A percentile compares a stretch with the other conserved stretches of the same genome.
Evolutionary conservation across 2,797 vertebrate genomes (phyloP).

Genomic region (Sebastes oblongus): DNA sequence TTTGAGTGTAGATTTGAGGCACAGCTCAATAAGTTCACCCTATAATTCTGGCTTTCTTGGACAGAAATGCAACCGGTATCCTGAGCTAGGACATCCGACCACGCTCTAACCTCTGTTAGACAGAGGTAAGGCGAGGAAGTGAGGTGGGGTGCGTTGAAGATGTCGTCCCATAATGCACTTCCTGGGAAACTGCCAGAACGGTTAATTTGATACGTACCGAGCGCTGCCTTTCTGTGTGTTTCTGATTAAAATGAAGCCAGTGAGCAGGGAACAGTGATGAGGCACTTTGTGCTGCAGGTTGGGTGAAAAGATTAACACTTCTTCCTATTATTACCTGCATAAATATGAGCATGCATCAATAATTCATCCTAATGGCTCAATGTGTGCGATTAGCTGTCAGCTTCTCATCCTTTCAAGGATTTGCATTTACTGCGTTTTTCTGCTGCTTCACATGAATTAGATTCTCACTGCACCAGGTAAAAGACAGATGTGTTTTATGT

Average conservation of each 20-base stretch:
- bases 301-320: conserved; percentile 47
- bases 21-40: not conserved
- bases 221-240: conserved; percentile 2
- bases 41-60: not conserved
- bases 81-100: not conserved
- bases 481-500: conserved; percentile 10
- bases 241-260: conserved; percentile 45
- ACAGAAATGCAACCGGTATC: not conserved
- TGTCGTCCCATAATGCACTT: conserved; percentile 48
- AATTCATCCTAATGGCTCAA: conserved; percentile 57
- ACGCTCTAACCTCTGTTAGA: conserved; percentile 27
- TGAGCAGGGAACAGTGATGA: conserved; percentile 14
- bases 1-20: no score
- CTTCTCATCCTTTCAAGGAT: conserved; percentile 31
- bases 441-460: conserved; percentile 23
- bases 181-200: conserved; percentile 42
- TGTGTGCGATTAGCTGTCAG: conserved; percentile 48
- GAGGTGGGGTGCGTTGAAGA: not conserved
- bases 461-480: conserved; percentile 22
- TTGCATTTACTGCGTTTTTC: conserved; percentile 38
- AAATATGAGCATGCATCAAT: conserved; percentile 48
- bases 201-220: conserved; percentile 31
- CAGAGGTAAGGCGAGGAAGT: conserved; percentile 2
- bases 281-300: conserved; percentile 34
- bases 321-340: conserved; percentile 56